Evolutionary conservation across 2,888 invertebrate genomes (phyloP).

Genomic region (Campoletis raptor): DNA sequence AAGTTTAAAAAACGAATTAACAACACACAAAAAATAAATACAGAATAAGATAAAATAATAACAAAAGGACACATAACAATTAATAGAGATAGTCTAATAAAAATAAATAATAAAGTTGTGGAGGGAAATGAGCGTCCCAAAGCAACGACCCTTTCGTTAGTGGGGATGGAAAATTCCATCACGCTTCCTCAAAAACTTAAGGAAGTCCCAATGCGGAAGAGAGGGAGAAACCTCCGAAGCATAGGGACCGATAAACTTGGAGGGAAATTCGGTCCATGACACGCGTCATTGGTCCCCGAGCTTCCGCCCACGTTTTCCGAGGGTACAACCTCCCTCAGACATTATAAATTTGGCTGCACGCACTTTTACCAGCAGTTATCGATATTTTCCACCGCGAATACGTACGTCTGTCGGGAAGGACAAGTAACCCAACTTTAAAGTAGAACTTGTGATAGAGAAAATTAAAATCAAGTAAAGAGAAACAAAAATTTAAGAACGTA

Average conservation of each 20-base stretch:
- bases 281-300: conserved; percentile 7
- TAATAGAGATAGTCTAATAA: not conserved
- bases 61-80: not conserved
- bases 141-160: not conserved
- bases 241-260: conserved; percentile 7
- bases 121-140: not conserved
- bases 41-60: not conserved
- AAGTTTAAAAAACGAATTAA: too few relatives aligned
- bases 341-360: too few relatives aligned
- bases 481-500: not conserved
- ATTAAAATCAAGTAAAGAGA: not conserved
- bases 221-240: conserved; percentile 2
- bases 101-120: not conserved
- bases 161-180: not conserved
- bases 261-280: not conserved
- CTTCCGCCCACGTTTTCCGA: not conserved
- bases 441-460: too few relatives aligned
- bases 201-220: not conserved
- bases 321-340: not conserved
- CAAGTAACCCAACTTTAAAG: too few relatives aligned
- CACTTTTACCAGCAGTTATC: too few relatives aligned
- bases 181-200: not conserved
- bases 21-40: not conserved
- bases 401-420: too few relatives aligned
- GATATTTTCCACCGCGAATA: too few relatives aligned